Evolutionary conservation across 2,888 invertebrate genomes (phyloP), one percentile per base, ranked within the genome.

Genomic region (Nebria brevicollis): DNA sequence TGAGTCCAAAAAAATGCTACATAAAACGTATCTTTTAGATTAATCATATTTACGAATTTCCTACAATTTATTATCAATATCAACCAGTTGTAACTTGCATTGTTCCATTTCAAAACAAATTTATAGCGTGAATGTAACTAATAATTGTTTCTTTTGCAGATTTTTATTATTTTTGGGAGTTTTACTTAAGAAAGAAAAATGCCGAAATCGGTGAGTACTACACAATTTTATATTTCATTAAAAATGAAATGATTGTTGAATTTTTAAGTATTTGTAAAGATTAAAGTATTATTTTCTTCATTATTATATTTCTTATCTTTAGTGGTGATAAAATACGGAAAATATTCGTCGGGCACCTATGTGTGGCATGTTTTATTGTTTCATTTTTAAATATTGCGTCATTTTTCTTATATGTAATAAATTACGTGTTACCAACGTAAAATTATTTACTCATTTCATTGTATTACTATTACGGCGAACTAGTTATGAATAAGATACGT

Each of bases 191-290:
- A 75, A 77, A 73, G 66, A 91, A 92, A 91, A 89, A 92, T 92
- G 91, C 92, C 92, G 89, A 92, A 92, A 92, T 92, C 92, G 89
- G 92, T 92, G 87, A 92, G 92, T 92, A 84, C n/a, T 75, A 68
- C 80, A 77, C 66, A 42, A 42, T 78, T 76, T 54, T 77, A 13
- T 6, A 54, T 54, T 8, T 11, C 3, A 54, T 54, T 0, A 54
- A 54, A 54, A 3, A 7, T 11, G 0, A 54, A 54, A 7, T 7
- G 54, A 54, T 54, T 7, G 13, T 54, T 54, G 54, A 54, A 54
- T 7, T 54, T 7, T 54, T 13, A 54, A 11, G 54, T 11, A 54
- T 54, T 54, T 54, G 54, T 4, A 34, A 34, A 54, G 54, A 54
- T 54, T 54, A 11, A 54, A 54, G 54, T 54, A 8, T 54, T 54